A percentile compares a stretch with the other conserved stretches of the same genome.
These are phyloP conservation scores for Noturus placidus DNA, from an alignment of 2,113 vertebrate genomes.

Conservation along the genomic window DNA sequence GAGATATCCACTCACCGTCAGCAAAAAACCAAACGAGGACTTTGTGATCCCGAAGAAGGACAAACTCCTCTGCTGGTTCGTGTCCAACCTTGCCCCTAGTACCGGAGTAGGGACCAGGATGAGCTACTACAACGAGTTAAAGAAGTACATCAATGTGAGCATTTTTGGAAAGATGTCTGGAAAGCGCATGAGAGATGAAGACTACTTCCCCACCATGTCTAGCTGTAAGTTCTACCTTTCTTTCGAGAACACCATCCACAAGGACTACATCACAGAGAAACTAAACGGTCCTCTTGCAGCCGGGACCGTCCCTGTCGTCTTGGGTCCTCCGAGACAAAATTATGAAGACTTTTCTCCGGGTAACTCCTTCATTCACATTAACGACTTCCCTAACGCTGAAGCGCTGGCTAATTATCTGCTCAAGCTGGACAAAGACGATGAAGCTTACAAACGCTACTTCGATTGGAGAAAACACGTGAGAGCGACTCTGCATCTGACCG, in stretches of 20 bases:
- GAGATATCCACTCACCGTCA: constrained; percentile 75
- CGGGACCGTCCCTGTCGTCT: constrained; percentile 82
- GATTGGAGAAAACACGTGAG: constrained; percentile 80
- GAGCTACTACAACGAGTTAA: constrained; percentile 79
- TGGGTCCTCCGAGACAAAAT: constrained; percentile 84
- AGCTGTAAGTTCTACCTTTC: constrained; percentile 89
- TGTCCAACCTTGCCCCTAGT: constrained; percentile 74
- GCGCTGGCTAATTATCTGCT: constrained; percentile 79
- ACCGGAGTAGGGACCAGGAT: constrained; percentile 69
- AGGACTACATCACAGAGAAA: constrained; percentile 88
- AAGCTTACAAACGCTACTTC: constrained; percentile 82
- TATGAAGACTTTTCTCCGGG: constrained; percentile 84
- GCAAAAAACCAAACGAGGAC: constrained; percentile 70
- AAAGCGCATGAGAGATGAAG: constrained; percentile 72
- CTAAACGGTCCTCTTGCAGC: constrained; percentile 82
- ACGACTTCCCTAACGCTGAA: constrained; percentile 79
- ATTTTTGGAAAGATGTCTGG: constrained; percentile 77
- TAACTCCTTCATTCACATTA: constrained; percentile 84
- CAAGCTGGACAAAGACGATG: constrained; percentile 78
- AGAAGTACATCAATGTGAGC: constrained; percentile 81
- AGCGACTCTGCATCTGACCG: constrained; percentile 72
- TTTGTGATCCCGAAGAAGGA: constrained; percentile 82
- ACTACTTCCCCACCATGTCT: constrained; percentile 79
- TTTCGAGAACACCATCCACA: constrained; percentile 86
- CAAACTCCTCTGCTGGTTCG: constrained; percentile 84